A percentile compares a stretch with the other conserved stretches of the same genome.
These are phyloP conservation scores for Candidula unifasciata DNA, from an alignment of 2,888 invertebrate genomes.

Conservation along the genomic window DNA sequence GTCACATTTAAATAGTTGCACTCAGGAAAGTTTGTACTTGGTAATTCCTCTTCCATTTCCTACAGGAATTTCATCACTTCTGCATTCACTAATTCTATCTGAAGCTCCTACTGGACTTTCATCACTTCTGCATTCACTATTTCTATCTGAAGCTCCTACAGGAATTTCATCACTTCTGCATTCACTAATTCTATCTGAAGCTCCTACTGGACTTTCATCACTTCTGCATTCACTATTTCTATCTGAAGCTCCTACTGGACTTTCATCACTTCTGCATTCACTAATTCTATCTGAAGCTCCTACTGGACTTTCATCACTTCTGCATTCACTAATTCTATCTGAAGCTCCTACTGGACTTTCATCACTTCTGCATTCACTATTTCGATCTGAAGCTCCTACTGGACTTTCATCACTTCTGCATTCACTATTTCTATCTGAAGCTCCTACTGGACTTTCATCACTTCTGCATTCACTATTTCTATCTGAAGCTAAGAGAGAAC, in stretches of 20 bases:
- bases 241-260: not conserved
- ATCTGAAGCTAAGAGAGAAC: not conserved
- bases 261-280: not conserved
- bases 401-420: too few species aligned
- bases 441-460: not conserved
- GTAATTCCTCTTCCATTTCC: not conserved
- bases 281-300: not conserved
- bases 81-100: too few species aligned
- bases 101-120: not conserved
- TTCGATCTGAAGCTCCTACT: too few species aligned
- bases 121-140: not conserved
- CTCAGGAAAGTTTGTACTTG: not conserved
- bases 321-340: not conserved
- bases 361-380: too few species aligned
- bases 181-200: not conserved
- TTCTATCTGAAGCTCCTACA: too few species aligned
- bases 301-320: not conserved
- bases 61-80: not conserved
- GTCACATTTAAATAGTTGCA: not conserved
- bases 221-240: not conserved
- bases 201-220: not conserved
- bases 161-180: not conserved
- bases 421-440: too few species aligned
- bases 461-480: too few species aligned
- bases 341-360: not conserved